These are phyloP conservation scores for Dreissena rostriformis DNA, from an alignment of 1,140 invertebrate species.

Conservation along the genomic window DNA sequence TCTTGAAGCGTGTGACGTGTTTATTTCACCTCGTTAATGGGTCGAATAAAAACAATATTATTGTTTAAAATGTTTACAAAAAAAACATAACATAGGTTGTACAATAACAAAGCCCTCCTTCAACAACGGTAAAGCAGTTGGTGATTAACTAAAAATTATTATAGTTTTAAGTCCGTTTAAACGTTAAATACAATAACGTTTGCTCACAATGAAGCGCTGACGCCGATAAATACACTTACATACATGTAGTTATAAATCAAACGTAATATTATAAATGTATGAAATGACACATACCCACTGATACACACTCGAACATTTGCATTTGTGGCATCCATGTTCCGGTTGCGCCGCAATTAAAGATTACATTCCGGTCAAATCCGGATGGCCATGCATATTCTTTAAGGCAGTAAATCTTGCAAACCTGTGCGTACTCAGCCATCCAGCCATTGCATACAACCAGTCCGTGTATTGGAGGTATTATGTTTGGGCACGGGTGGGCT, in stretches of 20 bases:
- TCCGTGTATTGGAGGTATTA: background rate
- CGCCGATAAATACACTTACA: background rate
- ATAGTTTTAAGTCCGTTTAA: no score
- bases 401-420: background rate
- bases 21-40: no score
- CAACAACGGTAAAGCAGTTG: no score
- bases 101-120: no score
- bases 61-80: no score
- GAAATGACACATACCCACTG: background rate
- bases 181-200: no score
- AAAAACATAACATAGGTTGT: no score
- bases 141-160: no score
- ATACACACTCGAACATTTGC: background rate
- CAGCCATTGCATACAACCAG: conserved; percentile 2
- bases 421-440: background rate
- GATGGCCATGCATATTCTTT: background rate
- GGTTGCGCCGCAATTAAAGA: background rate
- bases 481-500: background rate
- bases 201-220: no score
- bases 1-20: background rate
- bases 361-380: background rate
- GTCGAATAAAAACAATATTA: no score
- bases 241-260: background rate
- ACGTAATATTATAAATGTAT: no score
- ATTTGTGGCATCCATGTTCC: background rate